Conservation (phyloP, 1,140 invertebrate species). For the Euwallacea similis region DNA sequence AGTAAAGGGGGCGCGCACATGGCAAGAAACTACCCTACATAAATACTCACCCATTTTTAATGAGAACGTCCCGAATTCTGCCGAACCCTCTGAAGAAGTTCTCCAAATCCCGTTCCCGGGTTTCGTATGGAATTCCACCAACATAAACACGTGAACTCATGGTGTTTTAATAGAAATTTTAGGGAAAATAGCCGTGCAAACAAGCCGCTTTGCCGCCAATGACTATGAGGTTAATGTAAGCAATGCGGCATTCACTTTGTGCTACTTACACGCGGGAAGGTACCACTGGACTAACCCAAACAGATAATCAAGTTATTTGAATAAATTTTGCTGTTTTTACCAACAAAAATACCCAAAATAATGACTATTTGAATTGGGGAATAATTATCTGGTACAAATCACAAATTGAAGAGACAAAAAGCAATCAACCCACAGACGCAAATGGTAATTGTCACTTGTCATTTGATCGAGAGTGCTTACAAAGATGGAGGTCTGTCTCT, state of each 20-base stretch:
- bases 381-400: no score
- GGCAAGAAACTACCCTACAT: slow-evolving; percentile 3
- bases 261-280: no score
- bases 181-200: not conserved
- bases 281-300: no score
- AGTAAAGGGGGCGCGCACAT: slow-evolving; percentile 8
- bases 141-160: slow-evolving; percentile 40
- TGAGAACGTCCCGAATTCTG: slow-evolving; percentile 32
- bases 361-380: no score
- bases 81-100: slow-evolving; percentile 36
- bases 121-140: slow-evolving; percentile 37
- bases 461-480: no score
- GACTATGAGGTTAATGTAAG: not conserved
- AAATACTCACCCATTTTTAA: slow-evolving; percentile 36
- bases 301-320: no score
- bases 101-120: slow-evolving; percentile 34
- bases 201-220: slow-evolving; percentile 9
- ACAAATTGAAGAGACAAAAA: no score
- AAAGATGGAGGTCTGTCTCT: no score
- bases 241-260: not conserved
- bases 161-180: slow-evolving; percentile 7
- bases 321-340: no score
- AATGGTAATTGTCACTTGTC: no score
- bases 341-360: no score
- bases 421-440: no score